A percentile compares a stretch with the other conserved stretches of the same genome.
These are phyloP conservation scores for Caenorhabditis macrosperma DNA, from an alignment of 2,888 invertebrate genomes.

Conservation along the genomic window DNA sequence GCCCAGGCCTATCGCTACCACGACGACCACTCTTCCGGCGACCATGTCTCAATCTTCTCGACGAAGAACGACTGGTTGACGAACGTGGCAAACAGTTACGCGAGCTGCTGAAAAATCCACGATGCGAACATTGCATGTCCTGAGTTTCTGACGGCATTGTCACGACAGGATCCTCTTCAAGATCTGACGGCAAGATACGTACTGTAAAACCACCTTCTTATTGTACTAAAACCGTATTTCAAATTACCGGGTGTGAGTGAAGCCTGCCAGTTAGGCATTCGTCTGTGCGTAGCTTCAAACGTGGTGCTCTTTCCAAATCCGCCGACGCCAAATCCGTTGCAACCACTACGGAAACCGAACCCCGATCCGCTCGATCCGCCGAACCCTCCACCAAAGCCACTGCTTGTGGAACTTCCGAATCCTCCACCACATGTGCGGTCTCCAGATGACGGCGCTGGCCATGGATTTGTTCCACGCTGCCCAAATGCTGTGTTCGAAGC, in stretches of 20 bases:
- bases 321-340: background rate
- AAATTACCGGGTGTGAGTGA: background rate
- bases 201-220: no score
- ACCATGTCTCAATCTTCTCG: background rate
- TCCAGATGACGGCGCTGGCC: background rate
- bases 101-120: background rate
- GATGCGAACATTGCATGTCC: background rate
- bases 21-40: constrained; percentile 14
- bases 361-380: background rate
- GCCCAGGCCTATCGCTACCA: constrained; percentile 15
- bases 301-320: no score
- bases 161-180: background rate
- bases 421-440: background rate
- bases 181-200: no score
- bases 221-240: background rate
- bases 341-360: background rate
- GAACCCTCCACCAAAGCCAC: background rate
- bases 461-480: background rate
- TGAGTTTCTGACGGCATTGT: background rate
- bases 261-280: background rate
- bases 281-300: background rate
- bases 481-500: no score
- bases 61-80: background rate
- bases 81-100: background rate
- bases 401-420: background rate